These are phyloP conservation scores for Dorcus hopei DNA, from an alignment of 2,888 invertebrate genomes.

Conservation along the genomic window DNA sequence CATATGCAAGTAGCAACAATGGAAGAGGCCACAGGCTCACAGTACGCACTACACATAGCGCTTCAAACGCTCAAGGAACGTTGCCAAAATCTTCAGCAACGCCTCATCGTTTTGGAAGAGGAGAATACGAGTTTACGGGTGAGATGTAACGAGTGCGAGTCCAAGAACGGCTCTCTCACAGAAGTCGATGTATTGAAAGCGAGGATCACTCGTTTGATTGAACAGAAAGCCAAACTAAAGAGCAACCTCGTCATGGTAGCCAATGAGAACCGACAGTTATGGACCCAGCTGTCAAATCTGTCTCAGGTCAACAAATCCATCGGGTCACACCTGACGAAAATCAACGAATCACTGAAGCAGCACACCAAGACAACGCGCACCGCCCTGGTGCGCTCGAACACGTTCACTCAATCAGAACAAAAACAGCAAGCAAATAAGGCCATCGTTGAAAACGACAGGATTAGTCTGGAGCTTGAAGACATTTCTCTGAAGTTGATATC, in stretches of 20 bases:
- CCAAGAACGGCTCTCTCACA: constrained; percentile 25
- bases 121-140: constrained; percentile 67
- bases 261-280: constrained; percentile 75
- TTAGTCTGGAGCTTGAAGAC: constrained; percentile 71
- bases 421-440: constrained; percentile 55
- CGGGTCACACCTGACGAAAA: constrained; percentile 53
- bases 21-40: constrained; percentile 43
- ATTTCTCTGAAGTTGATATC: constrained; percentile 70
- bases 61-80: constrained; percentile 79
- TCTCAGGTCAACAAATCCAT: constrained; percentile 58
- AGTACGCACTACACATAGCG: constrained; percentile 70
- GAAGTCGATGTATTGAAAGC: constrained; percentile 57
- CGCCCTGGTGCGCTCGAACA: constrained; percentile 57
- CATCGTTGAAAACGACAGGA: constrained; percentile 48
- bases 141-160: constrained; percentile 38
- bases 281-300: constrained; percentile 67
- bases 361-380: constrained; percentile 42
- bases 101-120: constrained; percentile 67
- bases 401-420: constrained; percentile 67
- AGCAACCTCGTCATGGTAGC: constrained; percentile 80
- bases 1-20: constrained; percentile 22
- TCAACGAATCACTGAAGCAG: constrained; percentile 53
- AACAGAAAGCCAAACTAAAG: constrained; percentile 72
- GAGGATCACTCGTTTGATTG: constrained; percentile 66
- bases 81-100: constrained; percentile 70